phyloP scores from a whole-genome alignment of 2,888 invertebrate species.

The Stenoptilia bipunctidactyla region DNA sequence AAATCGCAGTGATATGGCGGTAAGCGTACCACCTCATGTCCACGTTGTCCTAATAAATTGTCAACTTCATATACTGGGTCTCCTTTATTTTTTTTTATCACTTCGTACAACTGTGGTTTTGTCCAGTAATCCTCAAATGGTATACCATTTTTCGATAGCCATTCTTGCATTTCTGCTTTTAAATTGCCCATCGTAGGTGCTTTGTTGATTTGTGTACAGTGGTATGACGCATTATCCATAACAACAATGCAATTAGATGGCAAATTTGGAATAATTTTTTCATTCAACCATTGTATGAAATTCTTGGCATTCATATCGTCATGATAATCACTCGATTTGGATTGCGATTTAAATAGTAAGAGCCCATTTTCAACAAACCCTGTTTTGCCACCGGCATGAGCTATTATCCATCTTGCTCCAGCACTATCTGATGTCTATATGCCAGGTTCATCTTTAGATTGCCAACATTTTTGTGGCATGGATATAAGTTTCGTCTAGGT shows the following conservation, averaged over 20 bases:
- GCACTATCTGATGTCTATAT: conserved; percentile 1
- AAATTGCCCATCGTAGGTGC: background rate
- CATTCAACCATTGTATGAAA: conserved; percentile 2
- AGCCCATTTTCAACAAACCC: conserved; percentile 8
- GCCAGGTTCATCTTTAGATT: conserved; percentile 3
- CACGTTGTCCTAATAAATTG: conserved; percentile 1
- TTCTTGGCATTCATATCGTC: conserved; percentile 7
- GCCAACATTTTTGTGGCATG: conserved; percentile 3
- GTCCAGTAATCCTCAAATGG: no score
- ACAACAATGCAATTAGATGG: background rate
- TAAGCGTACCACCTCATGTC: conserved; percentile 7
- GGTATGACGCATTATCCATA: conserved; percentile 1
- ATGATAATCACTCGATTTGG: conserved; percentile 4
- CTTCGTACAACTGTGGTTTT: no score
- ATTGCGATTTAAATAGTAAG: conserved; percentile 10
- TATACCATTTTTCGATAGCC: background rate
- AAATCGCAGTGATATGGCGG: conserved; percentile 8
- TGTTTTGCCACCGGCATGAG: conserved; percentile 6
- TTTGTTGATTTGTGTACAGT: background rate
- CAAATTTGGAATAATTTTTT: conserved; percentile 1
- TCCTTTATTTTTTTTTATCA: background rate
- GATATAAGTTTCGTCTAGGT: background rate
- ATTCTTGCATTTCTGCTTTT: background rate
- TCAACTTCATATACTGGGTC: conserved; percentile 1
- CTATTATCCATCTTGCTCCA: conserved; percentile 6